Percentiles rank a stretch among this genome's conserved stretches.
Conservation (phyloP, 2,888 invertebrate genomes). For the Dromius quadrimaculatus region DNA sequence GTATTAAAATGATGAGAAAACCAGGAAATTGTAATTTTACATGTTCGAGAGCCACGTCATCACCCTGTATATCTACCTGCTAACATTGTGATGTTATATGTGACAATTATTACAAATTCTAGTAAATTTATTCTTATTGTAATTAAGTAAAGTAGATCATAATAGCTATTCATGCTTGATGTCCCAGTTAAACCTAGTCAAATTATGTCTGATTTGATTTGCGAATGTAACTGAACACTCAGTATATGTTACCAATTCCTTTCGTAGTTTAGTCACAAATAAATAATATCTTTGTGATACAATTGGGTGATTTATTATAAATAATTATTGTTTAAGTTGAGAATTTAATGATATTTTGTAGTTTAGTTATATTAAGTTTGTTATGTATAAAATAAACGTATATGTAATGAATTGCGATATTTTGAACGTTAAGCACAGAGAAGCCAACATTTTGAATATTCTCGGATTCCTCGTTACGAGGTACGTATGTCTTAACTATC, state of each 20-base stretch:
- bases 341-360: constrained; percentile 38
- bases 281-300: constrained; percentile 49
- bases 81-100: constrained; percentile 51
- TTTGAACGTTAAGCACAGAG: no score
- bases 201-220: constrained; percentile 16
- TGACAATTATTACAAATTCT: constrained; percentile 40
- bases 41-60: no score
- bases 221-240: neutral
- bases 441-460: no score
- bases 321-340: constrained; percentile 25
- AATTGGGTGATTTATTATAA: constrained; percentile 49
- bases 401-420: no score
- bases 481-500: no score
- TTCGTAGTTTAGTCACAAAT: constrained; percentile 42
- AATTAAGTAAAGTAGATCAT: neutral
- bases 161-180: constrained; percentile 23
- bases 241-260: constrained; percentile 46
- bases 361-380: constrained; percentile 43
- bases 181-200: constrained; percentile 36
- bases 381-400: constrained; percentile 35
- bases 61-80: no score
- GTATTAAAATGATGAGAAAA: no score
- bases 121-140: constrained; percentile 33
- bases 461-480: no score
- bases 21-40: no score